Evolutionary conservation across 2,888 invertebrate species (phyloP).

Genomic region (Unio pictorum): DNA sequence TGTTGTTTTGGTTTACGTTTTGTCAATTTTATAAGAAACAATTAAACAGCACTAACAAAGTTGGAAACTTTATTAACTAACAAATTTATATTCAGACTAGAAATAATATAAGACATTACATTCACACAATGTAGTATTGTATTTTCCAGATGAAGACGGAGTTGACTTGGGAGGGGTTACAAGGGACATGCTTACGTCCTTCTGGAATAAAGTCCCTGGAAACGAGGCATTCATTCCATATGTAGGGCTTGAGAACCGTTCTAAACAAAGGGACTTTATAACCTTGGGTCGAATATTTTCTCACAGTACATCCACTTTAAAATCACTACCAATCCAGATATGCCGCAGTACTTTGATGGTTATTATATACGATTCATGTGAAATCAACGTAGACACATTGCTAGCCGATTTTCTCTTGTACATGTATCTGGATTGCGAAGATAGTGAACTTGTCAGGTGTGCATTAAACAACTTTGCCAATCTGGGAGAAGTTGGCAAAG

Average conservation of each 20-base stretch:
- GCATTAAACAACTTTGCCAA: slow-evolving; percentile 1
- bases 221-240: slow-evolving; percentile 2
- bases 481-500: not conserved
- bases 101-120: too few relatives aligned
- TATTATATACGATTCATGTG: slow-evolving; percentile 1
- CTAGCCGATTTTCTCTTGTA: slow-evolving; percentile 3
- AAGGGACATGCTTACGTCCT: slow-evolving; percentile 1
- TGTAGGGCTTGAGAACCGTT: not conserved
- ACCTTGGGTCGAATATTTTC: slow-evolving; percentile 8
- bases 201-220: slow-evolving; percentile 7
- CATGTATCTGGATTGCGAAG: not conserved
- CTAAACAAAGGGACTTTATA: not conserved
- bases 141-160: slow-evolving; percentile 2
- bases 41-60: too few relatives aligned
- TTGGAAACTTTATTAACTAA: too few relatives aligned
- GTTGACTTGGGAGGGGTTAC: slow-evolving; percentile 2
- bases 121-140: too few relatives aligned
- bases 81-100: too few relatives aligned
- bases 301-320: slow-evolving; percentile 3
- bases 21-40: too few relatives aligned
- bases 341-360: slow-evolving; percentile 8
- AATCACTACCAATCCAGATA: slow-evolving; percentile 5
- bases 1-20: too few relatives aligned
- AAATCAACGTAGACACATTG: slow-evolving; percentile 1
- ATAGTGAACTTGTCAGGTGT: not conserved